These are phyloP conservation scores for Lithodes maja DNA, from an alignment of 2,888 invertebrate species.

Conservation along the genomic window DNA sequence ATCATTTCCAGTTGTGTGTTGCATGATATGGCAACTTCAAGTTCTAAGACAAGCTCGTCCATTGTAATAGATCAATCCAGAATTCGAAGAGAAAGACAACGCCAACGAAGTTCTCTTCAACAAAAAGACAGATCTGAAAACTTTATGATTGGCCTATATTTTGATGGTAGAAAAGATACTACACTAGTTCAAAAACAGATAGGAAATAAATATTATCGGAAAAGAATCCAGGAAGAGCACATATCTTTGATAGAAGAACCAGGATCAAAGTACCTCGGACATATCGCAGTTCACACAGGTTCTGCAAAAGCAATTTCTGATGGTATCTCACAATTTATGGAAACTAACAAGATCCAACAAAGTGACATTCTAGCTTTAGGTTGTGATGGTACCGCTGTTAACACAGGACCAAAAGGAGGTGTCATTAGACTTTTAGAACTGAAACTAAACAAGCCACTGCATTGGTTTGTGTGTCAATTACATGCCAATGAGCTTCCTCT, in stretches of 20 bases:
- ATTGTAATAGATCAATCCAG: neutral
- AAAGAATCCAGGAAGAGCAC: conserved; percentile 12
- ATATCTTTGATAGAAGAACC: conserved; percentile 9
- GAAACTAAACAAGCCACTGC: neutral
- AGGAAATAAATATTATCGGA: neutral
- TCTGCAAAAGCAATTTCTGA: neutral
- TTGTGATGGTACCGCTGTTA: conserved; percentile 3
- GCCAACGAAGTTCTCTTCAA: neutral
- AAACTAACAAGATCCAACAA: neutral
- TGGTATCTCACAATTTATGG: neutral
- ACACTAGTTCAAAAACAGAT: neutral
- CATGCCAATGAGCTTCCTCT: conserved; percentile 7
- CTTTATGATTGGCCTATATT: neutral
- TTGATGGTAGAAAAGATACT: neutral
- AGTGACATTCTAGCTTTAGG: neutral
- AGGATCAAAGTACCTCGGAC: neutral
- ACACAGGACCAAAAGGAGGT: neutral
- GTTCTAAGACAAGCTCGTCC: neutral
- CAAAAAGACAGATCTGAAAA: neutral
- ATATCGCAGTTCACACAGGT: neutral
- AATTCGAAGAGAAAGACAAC: neutral
- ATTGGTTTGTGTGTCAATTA: neutral
- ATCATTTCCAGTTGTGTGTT: conserved; percentile 46
- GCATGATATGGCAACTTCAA: conserved; percentile 31
- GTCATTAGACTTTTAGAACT: conserved; percentile 1